Conservation (phyloP, 2,888 invertebrate genomes). For the Achlya flavicornis region DNA sequence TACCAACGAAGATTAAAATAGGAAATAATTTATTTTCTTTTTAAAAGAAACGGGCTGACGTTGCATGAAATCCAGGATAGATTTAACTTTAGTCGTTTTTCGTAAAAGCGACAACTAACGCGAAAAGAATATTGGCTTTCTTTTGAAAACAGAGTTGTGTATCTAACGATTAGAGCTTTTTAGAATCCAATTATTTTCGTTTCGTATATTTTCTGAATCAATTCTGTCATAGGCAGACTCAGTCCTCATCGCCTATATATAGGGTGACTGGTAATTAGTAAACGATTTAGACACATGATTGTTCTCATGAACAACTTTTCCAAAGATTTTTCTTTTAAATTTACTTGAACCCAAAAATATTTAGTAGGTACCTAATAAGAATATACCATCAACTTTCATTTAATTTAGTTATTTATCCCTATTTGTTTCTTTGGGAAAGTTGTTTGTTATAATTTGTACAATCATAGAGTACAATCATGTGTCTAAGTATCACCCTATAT, state of each 20-base stretch:
- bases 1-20: constrained; percentile 16
- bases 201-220: neutral
- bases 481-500: no score
- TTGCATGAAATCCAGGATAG: neutral
- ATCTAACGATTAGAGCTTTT: neutral
- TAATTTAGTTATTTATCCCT: no score
- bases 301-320: no score
- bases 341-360: no score
- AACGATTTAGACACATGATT: no score
- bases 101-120: neutral
- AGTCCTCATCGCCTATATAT: neutral
- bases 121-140: neutral
- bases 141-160: neutral
- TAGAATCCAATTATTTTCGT: constrained; percentile 5
- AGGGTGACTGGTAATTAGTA: no score
- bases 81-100: neutral
- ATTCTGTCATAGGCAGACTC: neutral
- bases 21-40: constrained; percentile 14
- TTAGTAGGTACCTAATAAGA: no score
- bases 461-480: no score
- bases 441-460: no score
- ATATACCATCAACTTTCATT: no score
- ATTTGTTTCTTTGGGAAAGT: no score
- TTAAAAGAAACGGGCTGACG: neutral
- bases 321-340: no score